These are phyloP conservation scores for Loripinus fragilis DNA, from an alignment of 2,888 invertebrate species.

Conservation along the genomic window DNA sequence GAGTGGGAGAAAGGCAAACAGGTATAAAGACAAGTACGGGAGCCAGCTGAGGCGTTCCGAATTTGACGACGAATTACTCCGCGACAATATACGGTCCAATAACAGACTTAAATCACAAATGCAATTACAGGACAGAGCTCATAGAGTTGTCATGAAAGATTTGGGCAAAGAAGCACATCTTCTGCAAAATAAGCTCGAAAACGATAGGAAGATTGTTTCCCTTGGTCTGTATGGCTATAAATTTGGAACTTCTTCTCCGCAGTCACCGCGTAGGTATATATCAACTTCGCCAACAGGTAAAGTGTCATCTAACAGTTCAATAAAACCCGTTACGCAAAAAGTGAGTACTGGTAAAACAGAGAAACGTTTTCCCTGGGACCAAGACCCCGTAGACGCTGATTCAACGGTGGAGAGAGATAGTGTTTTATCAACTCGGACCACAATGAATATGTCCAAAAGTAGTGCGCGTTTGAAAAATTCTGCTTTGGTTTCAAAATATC, in stretches of 20 bases:
- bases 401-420: constrained; percentile 32
- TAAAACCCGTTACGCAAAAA: constrained; percentile 16
- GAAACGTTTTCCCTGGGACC: constrained; percentile 51
- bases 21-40: constrained; percentile 49
- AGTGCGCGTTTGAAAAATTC: constrained; percentile 24
- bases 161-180: constrained; percentile 66
- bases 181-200: constrained; percentile 57
- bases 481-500: constrained; percentile 27
- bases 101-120: constrained; percentile 68
- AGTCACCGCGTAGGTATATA: constrained; percentile 34
- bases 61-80: constrained; percentile 70
- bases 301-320: constrained; percentile 17
- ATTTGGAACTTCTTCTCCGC: constrained; percentile 37
- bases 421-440: constrained; percentile 10
- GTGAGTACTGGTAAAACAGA: constrained; percentile 16
- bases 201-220: constrained; percentile 35
- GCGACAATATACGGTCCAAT: constrained; percentile 67
- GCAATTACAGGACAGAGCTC: constrained; percentile 69
- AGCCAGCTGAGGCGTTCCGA: constrained; percentile 67
- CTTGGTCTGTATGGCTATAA: constrained; percentile 51
- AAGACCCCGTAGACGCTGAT: constrained; percentile 20
- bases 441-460: constrained; percentile 20
- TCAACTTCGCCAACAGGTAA: constrained; percentile 36
- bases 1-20: constrained; percentile 24
- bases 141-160: constrained; percentile 67